These are phyloP conservation scores for Buphagus erythrorhynchus DNA, from an alignment of 2,797 vertebrate species.

Conservation along the genomic window DNA sequence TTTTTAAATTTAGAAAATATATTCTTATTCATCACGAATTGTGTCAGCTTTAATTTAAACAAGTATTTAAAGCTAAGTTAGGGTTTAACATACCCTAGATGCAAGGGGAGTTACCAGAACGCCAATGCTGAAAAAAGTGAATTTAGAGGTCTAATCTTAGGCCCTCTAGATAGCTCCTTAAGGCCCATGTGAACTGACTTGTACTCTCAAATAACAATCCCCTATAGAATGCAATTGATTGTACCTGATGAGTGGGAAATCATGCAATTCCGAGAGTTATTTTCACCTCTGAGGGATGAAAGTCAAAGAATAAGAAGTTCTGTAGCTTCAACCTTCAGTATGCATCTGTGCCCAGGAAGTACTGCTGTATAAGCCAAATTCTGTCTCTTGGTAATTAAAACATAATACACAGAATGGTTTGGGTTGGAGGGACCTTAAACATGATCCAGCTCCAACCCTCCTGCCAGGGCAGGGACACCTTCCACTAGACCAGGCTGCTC, in stretches of 20 bases:
- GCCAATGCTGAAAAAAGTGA: background rate
- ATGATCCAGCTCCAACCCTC: background rate
- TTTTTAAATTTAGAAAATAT: background rate
- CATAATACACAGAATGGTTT: background rate
- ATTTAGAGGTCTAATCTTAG: background rate
- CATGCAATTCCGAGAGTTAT: background rate
- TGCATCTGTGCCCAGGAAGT: background rate
- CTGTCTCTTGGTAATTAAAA: background rate
- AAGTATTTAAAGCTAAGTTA: background rate
- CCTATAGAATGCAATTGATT: background rate
- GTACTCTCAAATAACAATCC: background rate
- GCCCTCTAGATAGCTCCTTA: background rate
- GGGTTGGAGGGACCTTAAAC: background rate
- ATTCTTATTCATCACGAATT: background rate
- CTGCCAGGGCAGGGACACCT: background rate
- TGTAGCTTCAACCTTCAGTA: rapidly evolving
- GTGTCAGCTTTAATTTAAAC: background rate
- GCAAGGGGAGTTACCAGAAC: background rate
- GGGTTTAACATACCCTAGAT: background rate
- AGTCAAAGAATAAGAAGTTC: background rate
- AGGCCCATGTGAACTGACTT: background rate
- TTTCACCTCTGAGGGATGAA: background rate
- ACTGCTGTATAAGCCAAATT: background rate
- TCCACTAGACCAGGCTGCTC: background rate
- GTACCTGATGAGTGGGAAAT: background rate